phyloP scores from a whole-genome alignment of 2,797 vertebrate species.

The Melopsittacus undulatus region DNA sequence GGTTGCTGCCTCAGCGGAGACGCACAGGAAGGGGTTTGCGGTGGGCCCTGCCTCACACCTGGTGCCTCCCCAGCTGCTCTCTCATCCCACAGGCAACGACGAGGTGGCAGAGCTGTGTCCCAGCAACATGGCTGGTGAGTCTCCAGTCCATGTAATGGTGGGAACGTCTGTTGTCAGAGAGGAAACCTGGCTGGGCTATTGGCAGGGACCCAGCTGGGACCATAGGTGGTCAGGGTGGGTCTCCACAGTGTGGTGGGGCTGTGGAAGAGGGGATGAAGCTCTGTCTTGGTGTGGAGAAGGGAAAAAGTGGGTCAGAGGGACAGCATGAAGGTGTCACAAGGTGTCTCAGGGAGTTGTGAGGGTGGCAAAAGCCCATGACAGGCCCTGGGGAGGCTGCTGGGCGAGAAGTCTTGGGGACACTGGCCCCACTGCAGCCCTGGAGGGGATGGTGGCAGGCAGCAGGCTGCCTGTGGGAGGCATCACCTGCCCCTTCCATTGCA shows the following conservation, averaged over 20 bases:
- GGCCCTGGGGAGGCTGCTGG: not conserved
- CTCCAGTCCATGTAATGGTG: accelerated
- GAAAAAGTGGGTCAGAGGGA: not conserved
- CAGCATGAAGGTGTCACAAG: accelerated
- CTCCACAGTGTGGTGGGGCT: accelerated
- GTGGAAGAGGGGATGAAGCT: not conserved
- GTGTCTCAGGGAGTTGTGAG: accelerated
- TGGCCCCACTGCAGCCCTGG: not conserved
- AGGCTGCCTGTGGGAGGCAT: not conserved
- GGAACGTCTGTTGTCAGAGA: accelerated
- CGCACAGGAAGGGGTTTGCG: not conserved
- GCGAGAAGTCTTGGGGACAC: not conserved
- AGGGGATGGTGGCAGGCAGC: accelerated
- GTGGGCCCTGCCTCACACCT: not conserved
- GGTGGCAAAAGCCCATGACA: not conserved
- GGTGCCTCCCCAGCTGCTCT: not conserved
- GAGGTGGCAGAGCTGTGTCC: not conserved
- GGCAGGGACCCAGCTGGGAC: not conserved
- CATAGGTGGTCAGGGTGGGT: accelerated
- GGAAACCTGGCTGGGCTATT: not conserved
- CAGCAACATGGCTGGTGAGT: not conserved
- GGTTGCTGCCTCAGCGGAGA: accelerated
- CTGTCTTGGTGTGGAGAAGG: not conserved
- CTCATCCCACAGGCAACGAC: not conserved
- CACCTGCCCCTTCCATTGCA: not conserved